Evolutionary conservation across 2,888 invertebrate genomes (phyloP), one percentile per base, ranked within the genome.

Genomic region (Lycocerus yunnanus): DNA sequence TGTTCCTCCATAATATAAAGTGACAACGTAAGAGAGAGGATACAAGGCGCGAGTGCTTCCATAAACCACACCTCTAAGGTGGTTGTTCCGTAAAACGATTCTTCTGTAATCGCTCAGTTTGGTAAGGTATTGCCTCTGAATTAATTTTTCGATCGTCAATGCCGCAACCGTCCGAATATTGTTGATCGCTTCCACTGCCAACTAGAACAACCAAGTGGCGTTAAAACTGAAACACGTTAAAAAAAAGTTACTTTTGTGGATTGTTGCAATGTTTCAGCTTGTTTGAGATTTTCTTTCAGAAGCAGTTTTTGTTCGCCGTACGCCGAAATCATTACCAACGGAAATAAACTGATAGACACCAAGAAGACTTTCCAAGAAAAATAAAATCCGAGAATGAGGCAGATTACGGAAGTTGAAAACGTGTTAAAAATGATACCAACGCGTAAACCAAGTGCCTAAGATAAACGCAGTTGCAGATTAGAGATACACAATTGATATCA

Each of bases 1-100:
- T 74, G 90, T 89, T 10, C 92, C 93, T 21, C 94, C 94, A 81
- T 94, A 95, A 82, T 90, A 91, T 88, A 94, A 90, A 66, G 92
- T 90, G 0, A 91, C 90, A 0, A 93, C 91, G 82, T 93, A 93
- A 0, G 93, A 91, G 78, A 93, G 93, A 85, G 92, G 92, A 88
- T 92, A 91, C 10, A 93, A 84, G 66, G 92, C 92, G 81, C 93
- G 89, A 0, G 94, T 92, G 14, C 94, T 84, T 58, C n/a, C 58
- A 9, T 58, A 93, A 0, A 94, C 91, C 2, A 93, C 18, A 0
- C 93, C 93, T 68, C 93, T 58, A 4, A 58, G 3, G 14, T 58
- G 58, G 8, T 13, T 6, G 13, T 9, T 58, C 8, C 14, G n/a
- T 58, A n/a, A 2, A 58, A 58, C 58, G 58, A 58, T 14, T 58